Base-by-base conservation (phyloP, 2,888 invertebrate species). In the Pegoplata infirma region DNA sequence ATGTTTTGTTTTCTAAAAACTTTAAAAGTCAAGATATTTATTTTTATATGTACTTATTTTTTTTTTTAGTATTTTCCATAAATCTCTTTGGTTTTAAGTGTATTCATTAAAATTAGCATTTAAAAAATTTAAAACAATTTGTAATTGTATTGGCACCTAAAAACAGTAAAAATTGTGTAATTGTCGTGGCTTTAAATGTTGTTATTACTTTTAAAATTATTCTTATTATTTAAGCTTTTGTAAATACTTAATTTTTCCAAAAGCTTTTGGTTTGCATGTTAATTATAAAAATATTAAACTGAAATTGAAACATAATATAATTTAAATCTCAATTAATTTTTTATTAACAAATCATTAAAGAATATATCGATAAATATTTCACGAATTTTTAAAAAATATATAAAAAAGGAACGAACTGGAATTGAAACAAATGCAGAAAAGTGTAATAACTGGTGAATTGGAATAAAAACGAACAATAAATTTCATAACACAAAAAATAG, bases 181-280 rank as follows among this genome's bases (percentile, higher is more conserved):
- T 79, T 79, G 74, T 67, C 71, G 71, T 79, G 79, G 79, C 79
- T 79, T 79, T 79, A 79, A 79, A 75, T 79, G 79, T 79, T 79
- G 79, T 79, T 75, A 79, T 46, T 61, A 56, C 69, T 40, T 58
- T 58, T 56, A 49, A n/a, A n/a, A 61, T 56, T 12, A 17, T 16
- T 51, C n/a, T 16, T 46, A n/a, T n/a, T n/a, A n/a, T n/a, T 40
- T 40, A 53, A 32, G 1, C 21, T 28, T 64, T 28, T 25, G 8
- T 53, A 63, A 32, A 47, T 47, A 63, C 51, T 51, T 21, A 25
- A 17, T 12, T 28, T 55, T 25, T 44, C 25, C 40, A n/a, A 12
- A 16, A 53, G 4, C n/a, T 51, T 36, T 53, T n/a, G n/a, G n/a
- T 10, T 25, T 55, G 53, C 55, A 66, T 66, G 66, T 19, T 32